These are phyloP conservation scores for Notodonta ziczac DNA, from an alignment of 2,888 invertebrate species.

Conservation along the genomic window DNA sequence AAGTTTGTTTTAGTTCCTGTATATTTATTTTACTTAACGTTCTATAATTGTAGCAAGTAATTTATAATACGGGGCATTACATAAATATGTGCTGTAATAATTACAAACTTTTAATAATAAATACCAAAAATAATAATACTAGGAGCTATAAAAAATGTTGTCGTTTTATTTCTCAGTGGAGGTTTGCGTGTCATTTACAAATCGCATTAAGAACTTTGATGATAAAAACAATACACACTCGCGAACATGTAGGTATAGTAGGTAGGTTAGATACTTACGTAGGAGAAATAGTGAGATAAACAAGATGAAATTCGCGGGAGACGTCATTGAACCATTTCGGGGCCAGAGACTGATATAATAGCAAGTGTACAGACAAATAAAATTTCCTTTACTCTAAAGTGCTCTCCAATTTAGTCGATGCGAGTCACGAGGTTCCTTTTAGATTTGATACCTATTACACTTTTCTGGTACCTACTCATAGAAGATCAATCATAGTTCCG, in stretches of 20 bases:
- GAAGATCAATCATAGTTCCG: slow-evolving; percentile 5
- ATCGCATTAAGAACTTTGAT: slow-evolving; percentile 1
- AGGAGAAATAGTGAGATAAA: slow-evolving; percentile 44
- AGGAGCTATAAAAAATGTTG: too few species aligned
- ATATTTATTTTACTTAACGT: too few species aligned
- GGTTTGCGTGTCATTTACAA: not conserved
- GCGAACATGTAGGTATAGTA: slow-evolving; percentile 19
- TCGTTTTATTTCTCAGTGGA: too few species aligned
- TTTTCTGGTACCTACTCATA: not conserved
- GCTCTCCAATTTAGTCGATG: slow-evolving; percentile 32
- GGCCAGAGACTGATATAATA: slow-evolving; percentile 48
- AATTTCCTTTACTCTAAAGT: slow-evolving; percentile 33
- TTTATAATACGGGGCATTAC: too few species aligned
- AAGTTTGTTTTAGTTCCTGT: too few species aligned
- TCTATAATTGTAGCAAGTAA: too few species aligned
- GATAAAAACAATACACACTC: slow-evolving; percentile 17
- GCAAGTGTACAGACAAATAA: slow-evolving; percentile 37
- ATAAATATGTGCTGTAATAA: too few species aligned
- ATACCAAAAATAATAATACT: too few species aligned
- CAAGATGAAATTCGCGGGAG: slow-evolving; percentile 41
- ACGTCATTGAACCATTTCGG: slow-evolving; percentile 62
- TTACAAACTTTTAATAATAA: too few species aligned
- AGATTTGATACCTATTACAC: slow-evolving; percentile 14
- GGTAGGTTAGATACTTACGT: slow-evolving; percentile 12
- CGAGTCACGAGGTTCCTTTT: slow-evolving; percentile 9